Evolutionary conservation across 2,888 invertebrate genomes (phyloP).

Genomic region (Pediacus dermestoides): DNA sequence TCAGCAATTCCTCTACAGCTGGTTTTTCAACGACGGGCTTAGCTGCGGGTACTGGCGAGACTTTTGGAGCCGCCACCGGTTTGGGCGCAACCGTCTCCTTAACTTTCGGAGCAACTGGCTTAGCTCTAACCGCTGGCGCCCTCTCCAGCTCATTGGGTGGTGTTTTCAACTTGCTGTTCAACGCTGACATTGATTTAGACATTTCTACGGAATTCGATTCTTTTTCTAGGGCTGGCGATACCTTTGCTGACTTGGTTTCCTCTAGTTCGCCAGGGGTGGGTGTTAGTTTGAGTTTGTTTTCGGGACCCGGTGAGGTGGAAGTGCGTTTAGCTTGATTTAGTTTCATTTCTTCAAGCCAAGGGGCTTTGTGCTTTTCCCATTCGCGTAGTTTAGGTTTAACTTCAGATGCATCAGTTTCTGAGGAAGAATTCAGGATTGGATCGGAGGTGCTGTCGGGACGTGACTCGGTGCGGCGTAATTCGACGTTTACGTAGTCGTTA

Average conservation of each 20-base stretch:
- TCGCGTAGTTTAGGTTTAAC: constrained; percentile 64
- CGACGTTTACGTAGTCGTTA: constrained; percentile 29
- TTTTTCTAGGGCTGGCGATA: constrained; percentile 36
- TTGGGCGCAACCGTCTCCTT: constrained; percentile 18
- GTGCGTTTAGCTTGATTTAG: constrained; percentile 70
- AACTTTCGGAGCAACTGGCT: constrained; percentile 22
- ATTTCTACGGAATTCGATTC: constrained; percentile 20
- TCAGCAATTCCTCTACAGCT: neutral
- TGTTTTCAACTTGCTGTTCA: constrained; percentile 28
- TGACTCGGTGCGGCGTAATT: constrained; percentile 6
- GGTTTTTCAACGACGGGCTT: constrained; percentile 8
- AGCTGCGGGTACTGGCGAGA: constrained; percentile 7
- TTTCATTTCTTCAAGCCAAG: constrained; percentile 80
- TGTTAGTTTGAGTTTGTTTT: constrained; percentile 35
- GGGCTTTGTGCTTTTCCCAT: constrained; percentile 70
- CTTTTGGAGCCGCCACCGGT: too few relatives aligned
- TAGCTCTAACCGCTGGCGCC: constrained; percentile 24
- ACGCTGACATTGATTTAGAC: constrained; percentile 30
- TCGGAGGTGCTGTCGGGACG: constrained; percentile 12
- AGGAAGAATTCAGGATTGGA: constrained; percentile 15
- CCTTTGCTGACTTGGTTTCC: constrained; percentile 31
- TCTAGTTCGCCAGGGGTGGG: constrained; percentile 37
- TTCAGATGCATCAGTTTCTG: constrained; percentile 43
- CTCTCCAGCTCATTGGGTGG: constrained; percentile 39
- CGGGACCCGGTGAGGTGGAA: constrained; percentile 47